Base-by-base conservation (phyloP, 2,888 invertebrate genomes). In the Acleris sparsana region DNA sequence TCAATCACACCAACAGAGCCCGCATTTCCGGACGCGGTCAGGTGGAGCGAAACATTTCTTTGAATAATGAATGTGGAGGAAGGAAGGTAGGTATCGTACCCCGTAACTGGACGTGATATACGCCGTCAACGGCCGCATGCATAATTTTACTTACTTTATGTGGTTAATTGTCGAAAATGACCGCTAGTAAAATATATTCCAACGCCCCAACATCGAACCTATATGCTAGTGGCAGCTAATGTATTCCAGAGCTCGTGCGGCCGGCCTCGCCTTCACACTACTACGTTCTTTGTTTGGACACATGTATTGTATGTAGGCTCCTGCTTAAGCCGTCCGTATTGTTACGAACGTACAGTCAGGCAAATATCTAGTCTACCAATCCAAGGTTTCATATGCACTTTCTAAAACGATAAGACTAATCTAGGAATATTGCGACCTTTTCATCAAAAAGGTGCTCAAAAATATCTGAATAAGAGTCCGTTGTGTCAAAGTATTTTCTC, bases 101-200 rank as follows among this genome's bases (percentile, higher is more conserved):
- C 87, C 86, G 89, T 92, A 92, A 92, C 91, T 92, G 90, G 92
- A 92, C 92, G 92, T 92, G 92, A 92, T 92, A 92, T 92, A 92
- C 91, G 87, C 87, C 92, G 89, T 92, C 91, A 89, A 86, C 89
- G 91, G 81, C 91, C 87, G 92, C 90, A 92, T 92, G 92, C 92
- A 92, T 92, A 92, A 92, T 92, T 92, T 91, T 88, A 92, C 92
- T 92, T 92, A 92, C 91, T 92, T 92, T 91, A 92, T 92, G 92
- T 90, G 89, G 92, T 92, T 92, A 92, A 92, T 92, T 92, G 92
- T 92, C 92, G 92, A 92, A 92, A 92, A 92, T 92, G 92, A 92
- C 92, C 91, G 87, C 89, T 73, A 84, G 89, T 88, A 87, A 92
- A 92, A 92, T 92, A 92, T 89, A 90, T 90, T 89, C 88, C 81